Base-by-base conservation (phyloP, 2,888 invertebrate genomes). In the Watsonalla cultraria region DNA sequence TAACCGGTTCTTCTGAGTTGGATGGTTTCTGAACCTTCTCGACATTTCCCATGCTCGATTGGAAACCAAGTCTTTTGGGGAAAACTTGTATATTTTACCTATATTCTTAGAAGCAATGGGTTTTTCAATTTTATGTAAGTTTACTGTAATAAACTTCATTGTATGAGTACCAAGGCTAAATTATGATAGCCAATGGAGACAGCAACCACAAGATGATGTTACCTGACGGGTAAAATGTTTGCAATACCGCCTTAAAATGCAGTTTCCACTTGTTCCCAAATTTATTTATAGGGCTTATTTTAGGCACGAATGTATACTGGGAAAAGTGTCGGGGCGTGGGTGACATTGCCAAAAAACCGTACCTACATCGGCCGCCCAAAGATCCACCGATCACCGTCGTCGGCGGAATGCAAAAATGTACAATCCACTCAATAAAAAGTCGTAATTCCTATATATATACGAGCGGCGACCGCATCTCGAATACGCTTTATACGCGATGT, bases 401-500 rank as follows among this genome's bases (percentile, higher is more conserved):
- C 47, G 73, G 72, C 72, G 80, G 84, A 67, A 82, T 85, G 86
- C 85, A 86, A 87, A 87, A 84, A 82, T 84, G 76, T 82, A 81
- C 84, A 86, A 88, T 86, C 84, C 78, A 80, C 84, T 85, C 84
- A 80, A 88, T 87, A 89, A 89, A 86, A 86, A 86, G 73, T 83
- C 78, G 89, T 90, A 89, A 90, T 86, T 83, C 84, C 88, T 90
- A 90, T 87, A 89, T 87, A 87, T 88, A 84, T 80, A 79, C 83
- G 75, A 73, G 65, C 74, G 76, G 74, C 77, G 81, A 86, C 86
- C 89, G 84, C 86, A 89, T 90, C 89, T 87, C 84, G 82, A 80
- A 87, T 86, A 88, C 83, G 87, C 80, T 89, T 90, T 90, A 90
- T 89, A 90, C 82, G 75, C 74, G 85, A 89, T 89, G 89, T 89